A percentile compares a stretch with the other conserved stretches of the same genome.
Conservation (phyloP, 2,113 vertebrate species). For the Heterotilapia buettikoferi region DNA sequence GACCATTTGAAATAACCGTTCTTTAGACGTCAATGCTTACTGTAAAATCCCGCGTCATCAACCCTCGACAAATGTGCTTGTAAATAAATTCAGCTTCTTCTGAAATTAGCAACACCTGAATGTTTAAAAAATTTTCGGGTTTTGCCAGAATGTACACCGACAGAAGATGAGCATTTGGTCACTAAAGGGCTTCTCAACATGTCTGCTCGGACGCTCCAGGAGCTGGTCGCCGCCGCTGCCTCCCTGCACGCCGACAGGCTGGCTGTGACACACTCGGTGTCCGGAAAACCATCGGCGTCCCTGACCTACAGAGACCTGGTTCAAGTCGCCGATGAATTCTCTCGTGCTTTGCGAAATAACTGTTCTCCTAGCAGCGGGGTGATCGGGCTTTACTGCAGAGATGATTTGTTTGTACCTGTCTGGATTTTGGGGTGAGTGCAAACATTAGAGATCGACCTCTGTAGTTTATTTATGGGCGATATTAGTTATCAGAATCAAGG, state of each 20-base stretch:
- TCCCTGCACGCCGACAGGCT: conserved; percentile 33
- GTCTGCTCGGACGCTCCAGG: conserved; percentile 68
- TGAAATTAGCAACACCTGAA: neutral
- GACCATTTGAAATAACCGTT: neutral
- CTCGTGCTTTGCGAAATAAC: conserved; percentile 55
- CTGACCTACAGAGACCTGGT: conserved; percentile 68
- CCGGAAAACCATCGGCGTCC: conserved; percentile 16
- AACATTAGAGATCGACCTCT: neutral
- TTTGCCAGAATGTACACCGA: neutral
- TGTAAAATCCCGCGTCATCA: conserved; percentile 1
- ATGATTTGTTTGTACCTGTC: conserved; percentile 79
- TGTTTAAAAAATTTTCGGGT: fast-evolving
- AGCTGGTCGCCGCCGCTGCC: conserved; percentile 73
- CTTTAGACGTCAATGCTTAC: neutral
- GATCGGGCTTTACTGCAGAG: conserved; percentile 82
- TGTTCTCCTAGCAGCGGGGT: conserved; percentile 38
- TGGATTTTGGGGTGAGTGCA: conserved; percentile 88
- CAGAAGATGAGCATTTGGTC: neutral
- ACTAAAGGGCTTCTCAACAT: neutral
- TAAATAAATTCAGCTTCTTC: neutral
- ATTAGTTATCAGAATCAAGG: neutral
- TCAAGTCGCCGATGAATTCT: conserved; percentile 63
- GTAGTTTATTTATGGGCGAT: neutral
- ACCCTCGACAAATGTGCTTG: neutral
- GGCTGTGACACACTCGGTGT: conserved; percentile 73